These are phyloP conservation scores for Cryptocephalus primarius DNA, from an alignment of 2,888 invertebrate genomes.

Conservation along the genomic window DNA sequence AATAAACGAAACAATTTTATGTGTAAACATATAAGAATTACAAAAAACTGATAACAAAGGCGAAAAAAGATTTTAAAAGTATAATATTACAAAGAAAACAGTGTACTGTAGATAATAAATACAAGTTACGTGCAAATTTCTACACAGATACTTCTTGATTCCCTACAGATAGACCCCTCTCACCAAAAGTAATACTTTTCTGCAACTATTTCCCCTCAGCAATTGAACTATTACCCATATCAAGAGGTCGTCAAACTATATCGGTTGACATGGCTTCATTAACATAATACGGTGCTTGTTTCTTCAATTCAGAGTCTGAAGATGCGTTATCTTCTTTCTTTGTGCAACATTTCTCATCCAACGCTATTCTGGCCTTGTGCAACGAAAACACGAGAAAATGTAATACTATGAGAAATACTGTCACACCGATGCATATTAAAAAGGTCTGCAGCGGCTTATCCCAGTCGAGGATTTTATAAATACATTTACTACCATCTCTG, in stretches of 20 bases:
- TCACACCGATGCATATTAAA: constrained; percentile 46
- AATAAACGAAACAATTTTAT: no score
- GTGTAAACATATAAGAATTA: no score
- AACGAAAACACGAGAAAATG: constrained; percentile 49
- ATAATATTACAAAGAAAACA: no score
- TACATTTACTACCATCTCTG: constrained; percentile 51
- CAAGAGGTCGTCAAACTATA: constrained; percentile 13
- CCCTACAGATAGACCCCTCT: neutral
- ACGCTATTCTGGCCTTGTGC: constrained; percentile 31
- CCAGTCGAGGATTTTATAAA: constrained; percentile 75
- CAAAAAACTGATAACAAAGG: no score
- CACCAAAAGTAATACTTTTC: neutral
- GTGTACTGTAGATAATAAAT: no score
- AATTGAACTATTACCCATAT: constrained; percentile 1
- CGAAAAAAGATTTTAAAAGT: no score
- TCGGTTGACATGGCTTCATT: constrained; percentile 22
- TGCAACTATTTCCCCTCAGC: neutral
- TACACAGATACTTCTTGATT: no score
- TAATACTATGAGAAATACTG: constrained; percentile 46
- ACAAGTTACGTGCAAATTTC: no score
- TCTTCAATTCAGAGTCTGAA: constrained; percentile 9
- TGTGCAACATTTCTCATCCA: constrained; percentile 14
- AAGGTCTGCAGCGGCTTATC: constrained; percentile 48
- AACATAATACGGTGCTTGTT: constrained; percentile 14
- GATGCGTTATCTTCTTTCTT: constrained; percentile 5